Conservation (phyloP, 2,888 invertebrate genomes). For the Deilephila elpenor region DNA sequence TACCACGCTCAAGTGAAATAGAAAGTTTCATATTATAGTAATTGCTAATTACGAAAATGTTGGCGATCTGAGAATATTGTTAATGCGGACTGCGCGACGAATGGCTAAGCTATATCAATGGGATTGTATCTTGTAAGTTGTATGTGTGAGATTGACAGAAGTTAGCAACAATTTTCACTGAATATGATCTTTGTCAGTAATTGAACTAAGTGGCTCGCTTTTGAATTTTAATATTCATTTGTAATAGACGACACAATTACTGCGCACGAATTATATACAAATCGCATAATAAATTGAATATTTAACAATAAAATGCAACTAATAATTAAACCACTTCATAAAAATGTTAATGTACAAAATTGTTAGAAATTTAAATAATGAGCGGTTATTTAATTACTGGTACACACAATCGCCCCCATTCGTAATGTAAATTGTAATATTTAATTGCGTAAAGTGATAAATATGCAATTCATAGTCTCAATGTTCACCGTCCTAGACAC, state of each 20-base stretch:
- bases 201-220: too few relatives aligned
- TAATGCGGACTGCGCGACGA: too few relatives aligned
- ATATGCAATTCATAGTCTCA: not conserved
- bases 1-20: conserved; percentile 20
- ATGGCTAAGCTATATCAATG: too few relatives aligned
- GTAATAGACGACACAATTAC: too few relatives aligned
- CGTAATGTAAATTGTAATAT: not conserved
- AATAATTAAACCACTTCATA: not conserved
- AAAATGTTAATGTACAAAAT: not conserved
- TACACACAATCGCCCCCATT: not conserved
- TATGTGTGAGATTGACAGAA: too few relatives aligned
- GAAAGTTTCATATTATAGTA: conserved; percentile 26
- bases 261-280: too few relatives aligned
- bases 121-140: too few relatives aligned
- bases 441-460: not conserved
- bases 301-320: not conserved
- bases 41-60: conserved; percentile 16
- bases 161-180: too few relatives aligned
- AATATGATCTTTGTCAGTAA: too few relatives aligned
- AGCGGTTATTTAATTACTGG: not conserved
- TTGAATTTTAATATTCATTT: too few relatives aligned
- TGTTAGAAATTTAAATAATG: not conserved
- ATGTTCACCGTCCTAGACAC: not conserved
- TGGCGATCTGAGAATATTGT: conserved; percentile 9
- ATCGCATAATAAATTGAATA: too few relatives aligned